Percentiles rank a stretch among this genome's conserved stretches.
Evolutionary conservation across 1,140 invertebrate genomes (phyloP).

Genomic region (Aphis craccivora): DNA sequence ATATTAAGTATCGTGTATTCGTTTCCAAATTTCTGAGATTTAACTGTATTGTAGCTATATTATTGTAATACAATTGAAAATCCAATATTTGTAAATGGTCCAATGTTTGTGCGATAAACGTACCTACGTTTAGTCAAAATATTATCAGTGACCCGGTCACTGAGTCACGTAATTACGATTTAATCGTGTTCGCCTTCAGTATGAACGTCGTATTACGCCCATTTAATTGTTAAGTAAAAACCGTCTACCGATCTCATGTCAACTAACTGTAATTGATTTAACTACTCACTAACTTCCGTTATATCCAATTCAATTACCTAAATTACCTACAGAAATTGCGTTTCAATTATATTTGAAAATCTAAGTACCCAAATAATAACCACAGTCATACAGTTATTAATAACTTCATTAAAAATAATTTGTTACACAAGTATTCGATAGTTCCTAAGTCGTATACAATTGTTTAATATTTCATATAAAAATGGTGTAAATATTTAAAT

Average conservation of each 20-base stretch:
- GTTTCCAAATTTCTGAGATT: background rate
- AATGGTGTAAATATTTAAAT: background rate
- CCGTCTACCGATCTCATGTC: background rate
- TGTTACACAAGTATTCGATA: background rate
- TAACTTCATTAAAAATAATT: background rate
- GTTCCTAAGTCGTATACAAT: background rate
- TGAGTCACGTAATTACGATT: constrained; percentile 25
- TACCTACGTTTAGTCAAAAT: background rate
- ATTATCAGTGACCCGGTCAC: background rate
- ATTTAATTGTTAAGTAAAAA: background rate
- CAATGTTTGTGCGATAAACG: background rate
- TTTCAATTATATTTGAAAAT: background rate
- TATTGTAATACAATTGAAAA: background rate
- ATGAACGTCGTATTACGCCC: background rate
- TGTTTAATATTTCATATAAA: background rate
- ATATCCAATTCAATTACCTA: background rate
- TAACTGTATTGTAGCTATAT: background rate
- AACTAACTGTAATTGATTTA: background rate
- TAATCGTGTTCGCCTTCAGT: background rate
- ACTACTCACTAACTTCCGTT: background rate
- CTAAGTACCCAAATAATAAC: background rate
- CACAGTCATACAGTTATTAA: background rate
- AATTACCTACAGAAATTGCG: background rate
- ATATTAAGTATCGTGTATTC: background rate
- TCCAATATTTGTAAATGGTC: background rate